Base-by-base conservation (phyloP, 1,140 invertebrate genomes). In the Anastrepha ludens region DNA sequence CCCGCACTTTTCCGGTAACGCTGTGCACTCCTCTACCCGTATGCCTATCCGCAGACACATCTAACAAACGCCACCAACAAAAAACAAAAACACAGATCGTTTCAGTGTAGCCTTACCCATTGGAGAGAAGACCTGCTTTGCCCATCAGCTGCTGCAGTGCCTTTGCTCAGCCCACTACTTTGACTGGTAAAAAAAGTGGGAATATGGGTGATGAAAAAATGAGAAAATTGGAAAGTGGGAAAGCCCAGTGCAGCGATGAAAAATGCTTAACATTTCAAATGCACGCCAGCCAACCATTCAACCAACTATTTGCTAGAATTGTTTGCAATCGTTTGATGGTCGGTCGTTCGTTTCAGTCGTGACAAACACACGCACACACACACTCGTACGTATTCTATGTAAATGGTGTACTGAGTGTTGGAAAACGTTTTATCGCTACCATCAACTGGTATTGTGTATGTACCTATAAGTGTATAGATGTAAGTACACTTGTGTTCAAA, bases 231-330 rank as follows among this genome's bases (percentile, higher is more conserved):
- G 47, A 47, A 74, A 55, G 74, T 81, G 74, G 17, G 17, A 58
- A 29, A 29, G 74, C 47, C 2, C 20, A 20, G 47, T 9, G 15
- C n/a, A 55, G 47, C 47, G 8, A 20, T 58, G 9, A 11, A 81
- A 81, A 81, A 55, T 81, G 20, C 29, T 81, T 81, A 81, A 81
- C 74, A 81, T 81, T 55, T 81, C n/a, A 55, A 58, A 81, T 20
- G 47, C 74, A 81, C 50, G 74, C 74, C 74, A 81, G 20, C 17
- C 67, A 29, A 5, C 74, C 74, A 81, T 50, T 47, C 70, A 74
- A 74, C 39, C 3, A 41, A 50, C 44, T 74, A 74, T 81, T 81
- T 81, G 74, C 47, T 29, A 7, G 47, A 81, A 81, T 29, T 81
- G 74, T 81, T 81, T 81, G 74, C 74, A 58, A 81, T 55, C 74